Base-by-base conservation (phyloP, 2,113 vertebrate species). In the Scalopus aquaticus region DNA sequence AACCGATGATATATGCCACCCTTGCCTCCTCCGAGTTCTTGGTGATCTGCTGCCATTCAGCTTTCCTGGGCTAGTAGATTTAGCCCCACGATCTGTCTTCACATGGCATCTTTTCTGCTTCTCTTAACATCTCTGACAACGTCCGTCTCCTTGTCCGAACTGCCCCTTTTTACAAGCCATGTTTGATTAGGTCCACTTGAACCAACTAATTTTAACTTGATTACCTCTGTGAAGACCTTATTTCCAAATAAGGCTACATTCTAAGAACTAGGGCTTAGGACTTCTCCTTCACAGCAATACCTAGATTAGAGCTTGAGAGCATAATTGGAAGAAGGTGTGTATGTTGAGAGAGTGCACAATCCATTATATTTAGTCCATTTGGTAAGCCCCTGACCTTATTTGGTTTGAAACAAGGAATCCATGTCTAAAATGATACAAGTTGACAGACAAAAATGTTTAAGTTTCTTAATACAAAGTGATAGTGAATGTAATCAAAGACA, bases 111-210 rank as follows among this genome's bases (percentile, higher is more conserved):
- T 19, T 32, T 20, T 54, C 28, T 19, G 9, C 28, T 12, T 73
- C 3, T 35, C 44, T 39, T 16, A 56, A n/a, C 22, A 37, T 39
- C 26, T 44, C 51, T 60, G 39, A 5, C 72, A 28, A 30, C 19
- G 9, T 76, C 6, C 74, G 5, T 1, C 0, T 51, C 7, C 1
- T 1, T 6, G 20, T 30, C 17, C n/a, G n/a, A 24, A 44, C 24
- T 67, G 58, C 7, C 39, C 12, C 49, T 28, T 42, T 54, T 58
- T 60, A 28, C 13, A 0, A 35, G 24, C 46, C 13, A 22, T 42
- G 24, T 32, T 9, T 19, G 9, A 67, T 67, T 42, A 30, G 1
- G 11, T 30, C 26, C 39, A 82, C 9, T 2, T 9, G 10, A 78
- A 28, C 32, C 37, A 19, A 13, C 62, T 51, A 5, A 60, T 60